Evolutionary conservation across 2,888 invertebrate species (phyloP), one percentile per base, ranked within the genome.

Genomic region (Drosophila heteroneura): DNA sequence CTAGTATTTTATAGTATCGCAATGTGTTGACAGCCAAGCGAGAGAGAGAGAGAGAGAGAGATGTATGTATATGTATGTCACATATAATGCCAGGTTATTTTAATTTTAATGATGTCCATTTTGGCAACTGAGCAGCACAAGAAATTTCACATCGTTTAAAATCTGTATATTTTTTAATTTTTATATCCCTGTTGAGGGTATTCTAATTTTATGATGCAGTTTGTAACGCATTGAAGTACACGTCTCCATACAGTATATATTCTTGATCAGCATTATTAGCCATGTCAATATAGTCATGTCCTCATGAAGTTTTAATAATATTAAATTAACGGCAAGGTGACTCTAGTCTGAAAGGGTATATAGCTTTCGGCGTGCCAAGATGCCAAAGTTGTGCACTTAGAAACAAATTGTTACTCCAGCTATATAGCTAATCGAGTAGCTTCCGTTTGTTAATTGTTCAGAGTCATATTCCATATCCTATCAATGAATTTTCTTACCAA

Each of bases 41-140:
- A 33, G 44, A 35, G 41, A 22, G 37, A 56, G 41, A 44, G 49
- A 10, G 33, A 4, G 33, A 33, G 12, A 33, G 12, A 16, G 32
- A 53, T 28, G 32, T 5, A 49, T 47, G 14, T 9, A 26, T 47
- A 47, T 47, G 22, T 56, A 68, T 72, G 66, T 63, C 63, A 66
- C 37, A 80, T 57, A 80, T 58, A 61, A 69, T 63, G 54, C 52
- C 69, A 37, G 63, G 33, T 58, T 80, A 80, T 80, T 80, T 76
- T 72, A 64, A 79, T 80, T 72, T 80, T 57, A 60, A 12, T 19
- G 62, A 35, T 51, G 65, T 57, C 22, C 53, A 65, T 59, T 54
- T 63, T 51, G 67, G 58, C 64, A 71, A 56, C 51, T 53, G 52
- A 12, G 71, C 39, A 47, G 65, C 52, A 52, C 56, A 47, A 69